A percentile compares a stretch with the other conserved stretches of the same genome.
These are phyloP conservation scores for Nestor notabilis DNA, from an alignment of 2,113 vertebrate genomes.

Conservation along the genomic window DNA sequence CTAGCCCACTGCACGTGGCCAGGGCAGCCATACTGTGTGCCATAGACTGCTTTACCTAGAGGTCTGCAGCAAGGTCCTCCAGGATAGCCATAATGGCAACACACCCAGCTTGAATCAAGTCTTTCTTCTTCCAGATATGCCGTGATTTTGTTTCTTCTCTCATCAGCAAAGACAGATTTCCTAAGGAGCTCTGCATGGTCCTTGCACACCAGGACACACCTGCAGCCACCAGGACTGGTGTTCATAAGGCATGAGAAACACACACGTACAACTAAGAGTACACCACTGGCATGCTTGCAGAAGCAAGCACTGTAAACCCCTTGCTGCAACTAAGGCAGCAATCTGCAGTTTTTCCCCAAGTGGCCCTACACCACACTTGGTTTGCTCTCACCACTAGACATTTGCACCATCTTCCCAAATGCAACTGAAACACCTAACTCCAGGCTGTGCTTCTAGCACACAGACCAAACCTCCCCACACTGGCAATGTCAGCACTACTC, in stretches of 20 bases:
- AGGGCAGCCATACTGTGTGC: background rate
- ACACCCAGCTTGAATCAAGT: background rate
- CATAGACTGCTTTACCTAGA: background rate
- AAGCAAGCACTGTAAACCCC: background rate
- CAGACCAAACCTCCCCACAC: background rate
- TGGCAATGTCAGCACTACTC: rapidly evolving
- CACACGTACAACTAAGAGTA: rapidly evolving
- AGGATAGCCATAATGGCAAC: background rate
- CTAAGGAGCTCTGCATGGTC: background rate
- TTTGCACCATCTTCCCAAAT: rapidly evolving
- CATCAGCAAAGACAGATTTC: background rate
- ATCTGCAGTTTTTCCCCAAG: background rate
- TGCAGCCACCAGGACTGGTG: background rate
- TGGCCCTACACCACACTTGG: too few relatives aligned
- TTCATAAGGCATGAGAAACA: background rate
- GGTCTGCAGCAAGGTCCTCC: background rate
- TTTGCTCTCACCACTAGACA: background rate
- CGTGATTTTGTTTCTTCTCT: background rate
- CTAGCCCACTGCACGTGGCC: rapidly evolving
- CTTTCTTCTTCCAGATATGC: too few relatives aligned
- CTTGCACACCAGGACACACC: background rate
- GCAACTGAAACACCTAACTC: background rate
- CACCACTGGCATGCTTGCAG: rapidly evolving
- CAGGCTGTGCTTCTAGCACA: background rate
- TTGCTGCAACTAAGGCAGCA: background rate